A percentile compares a stretch with the other conserved stretches of the same genome.
Conservation (phyloP, 2,113 vertebrate genomes). For the Brachyhypopomus occidentalis region DNA sequence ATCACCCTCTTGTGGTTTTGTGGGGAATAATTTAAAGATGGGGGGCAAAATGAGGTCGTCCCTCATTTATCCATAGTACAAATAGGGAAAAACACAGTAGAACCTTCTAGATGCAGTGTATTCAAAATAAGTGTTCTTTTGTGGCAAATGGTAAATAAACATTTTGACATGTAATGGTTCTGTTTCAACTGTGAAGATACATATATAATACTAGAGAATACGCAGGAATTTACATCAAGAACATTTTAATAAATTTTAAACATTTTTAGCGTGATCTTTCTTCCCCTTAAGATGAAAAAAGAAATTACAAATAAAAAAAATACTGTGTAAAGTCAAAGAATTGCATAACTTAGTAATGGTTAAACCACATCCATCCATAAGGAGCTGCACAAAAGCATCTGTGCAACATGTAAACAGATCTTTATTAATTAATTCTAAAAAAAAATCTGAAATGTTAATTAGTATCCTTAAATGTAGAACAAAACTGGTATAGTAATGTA, state of each 20-base stretch:
- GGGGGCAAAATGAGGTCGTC: slow-evolving; percentile 32
- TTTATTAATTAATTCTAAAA: neutral
- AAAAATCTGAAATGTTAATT: neutral
- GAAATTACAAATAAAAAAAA: neutral
- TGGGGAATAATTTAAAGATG: slow-evolving; percentile 38
- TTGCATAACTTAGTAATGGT: neutral
- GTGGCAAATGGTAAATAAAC: slow-evolving; percentile 5
- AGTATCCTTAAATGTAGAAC: neutral
- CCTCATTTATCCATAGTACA: neutral
- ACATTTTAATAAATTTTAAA: neutral
- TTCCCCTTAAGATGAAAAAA: neutral
- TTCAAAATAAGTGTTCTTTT: neutral
- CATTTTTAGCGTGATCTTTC: neutral
- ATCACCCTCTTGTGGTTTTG: slow-evolving; percentile 61
- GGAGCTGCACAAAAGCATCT: neutral
- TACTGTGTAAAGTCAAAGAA: neutral
- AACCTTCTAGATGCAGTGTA: neutral
- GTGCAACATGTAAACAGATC: neutral
- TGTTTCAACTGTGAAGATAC: neutral
- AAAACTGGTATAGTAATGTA: neutral
- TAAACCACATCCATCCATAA: no score
- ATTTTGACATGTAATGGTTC: neutral
- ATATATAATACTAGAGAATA: neutral
- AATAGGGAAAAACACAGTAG: neutral
- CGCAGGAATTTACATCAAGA: neutral